These are phyloP conservation scores for Brachyhypopomus occidentalis DNA, from an alignment of 2,113 vertebrate species.

Conservation along the genomic window DNA sequence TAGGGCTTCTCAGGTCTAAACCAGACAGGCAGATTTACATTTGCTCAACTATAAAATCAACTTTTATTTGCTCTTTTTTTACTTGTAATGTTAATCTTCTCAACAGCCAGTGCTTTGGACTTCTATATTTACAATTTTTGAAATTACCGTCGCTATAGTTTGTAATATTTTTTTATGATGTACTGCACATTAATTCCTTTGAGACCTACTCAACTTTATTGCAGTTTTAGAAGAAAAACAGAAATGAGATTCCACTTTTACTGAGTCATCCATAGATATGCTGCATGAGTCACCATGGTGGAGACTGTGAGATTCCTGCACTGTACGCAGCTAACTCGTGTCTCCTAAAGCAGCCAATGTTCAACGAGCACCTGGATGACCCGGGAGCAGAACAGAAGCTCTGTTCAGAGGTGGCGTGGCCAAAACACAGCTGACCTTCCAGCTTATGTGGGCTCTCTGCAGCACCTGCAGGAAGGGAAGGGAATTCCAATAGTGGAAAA, in stretches of 20 bases:
- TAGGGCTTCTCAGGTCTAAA: neutral
- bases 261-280: neutral
- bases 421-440: neutral
- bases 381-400: neutral
- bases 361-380: neutral
- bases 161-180: neutral
- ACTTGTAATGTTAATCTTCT: neutral
- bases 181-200: neutral
- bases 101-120: neutral
- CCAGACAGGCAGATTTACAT: neutral
- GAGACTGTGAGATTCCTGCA: neutral
- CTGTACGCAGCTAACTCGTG: no score
- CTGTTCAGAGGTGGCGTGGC: neutral
- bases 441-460: neutral
- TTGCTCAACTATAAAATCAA: no score
- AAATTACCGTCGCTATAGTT: neutral
- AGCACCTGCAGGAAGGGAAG: neutral
- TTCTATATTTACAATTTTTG: neutral
- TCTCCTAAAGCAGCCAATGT: no score
- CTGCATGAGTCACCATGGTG: conserved; percentile 16
- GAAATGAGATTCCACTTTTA: neutral
- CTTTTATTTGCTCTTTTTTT: neutral
- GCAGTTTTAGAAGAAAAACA: conserved; percentile 24
- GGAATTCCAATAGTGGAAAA: conserved; percentile 7
- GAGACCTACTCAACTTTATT: conserved; percentile 14